Base-by-base conservation (phyloP, 2,888 invertebrate species). In the Callyntrura sp. region DNA sequence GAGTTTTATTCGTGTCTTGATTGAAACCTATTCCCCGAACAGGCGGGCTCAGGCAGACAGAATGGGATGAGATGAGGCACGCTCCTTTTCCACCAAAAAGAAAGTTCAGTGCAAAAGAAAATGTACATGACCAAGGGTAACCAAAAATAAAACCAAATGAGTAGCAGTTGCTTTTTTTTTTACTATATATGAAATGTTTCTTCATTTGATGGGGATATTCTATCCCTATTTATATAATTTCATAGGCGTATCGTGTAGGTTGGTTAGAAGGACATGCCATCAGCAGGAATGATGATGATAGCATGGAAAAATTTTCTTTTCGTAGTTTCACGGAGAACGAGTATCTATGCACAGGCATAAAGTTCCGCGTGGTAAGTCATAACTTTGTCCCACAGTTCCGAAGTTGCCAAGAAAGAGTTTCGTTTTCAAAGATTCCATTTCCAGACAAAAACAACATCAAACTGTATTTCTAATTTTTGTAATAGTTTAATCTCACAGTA, bases 61-160 rank as follows among this genome's bases (percentile, higher is more conserved):
- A 62, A 23, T 62, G 62, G 62, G 25, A 62, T 25, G 51, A 57
- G 0, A 28, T 17, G 25, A 11, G 51, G 14, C 78, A 45, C 17
- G 14, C 78, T 55, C 11, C 25, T 57, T 8, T 35, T 20, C 79
- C 79, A 28, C 60, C 28, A 35, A 79, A 60, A 79, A n/a, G 28
- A 35, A 60, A 62, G 17, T 57, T 17, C 5, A 25, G 20, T 9
- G 12, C 20, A 43, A 45, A 82, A 43, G 20, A 23, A 62, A 82
- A 82, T 43, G 25, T 11, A 43, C 62, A 82, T 35, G 81, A 81
- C 81, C 62, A 82, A 43, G 62, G 65, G 35, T 62, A 82, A 78
- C 78, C 45, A 82, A 65, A 79, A 82, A 25, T 25, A 62, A 62
- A 62, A 20, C 62, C 43, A 0, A 51, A 45, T 70, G 70, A 70